Evolutionary conservation across 2,888 invertebrate genomes (phyloP), one percentile per base, ranked within the genome.

Genomic region (Nephrocerus scutellatus): DNA sequence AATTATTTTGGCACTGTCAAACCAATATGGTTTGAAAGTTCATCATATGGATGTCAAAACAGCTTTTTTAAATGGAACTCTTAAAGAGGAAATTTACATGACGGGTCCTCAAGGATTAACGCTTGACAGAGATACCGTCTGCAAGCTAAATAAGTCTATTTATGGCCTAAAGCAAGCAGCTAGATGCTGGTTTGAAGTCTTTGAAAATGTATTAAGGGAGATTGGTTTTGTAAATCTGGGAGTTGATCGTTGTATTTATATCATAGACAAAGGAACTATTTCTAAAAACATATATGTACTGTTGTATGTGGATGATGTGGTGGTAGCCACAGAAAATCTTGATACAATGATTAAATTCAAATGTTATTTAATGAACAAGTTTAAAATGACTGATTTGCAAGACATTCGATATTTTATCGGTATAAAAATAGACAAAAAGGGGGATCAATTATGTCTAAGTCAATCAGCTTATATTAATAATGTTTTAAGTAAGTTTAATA

Each of bases 151-250:
- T 14, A 49, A 43, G 30, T 25, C 39, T 13, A 18, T 49, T 8
- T 47, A 49, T 30, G 46, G 46, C 9, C 25, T 48, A 15, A 48
- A 44, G 26, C 48, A 48, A 31, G 28, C 46, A n/a, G 41, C 43
- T 12, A 25, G 36, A 30, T 34, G 39, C 23, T 46, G n/a, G n/a
- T n/a, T n/a, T n/a, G n/a, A n/a, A n/a, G n/a, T n/a, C n/a, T n/a
- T n/a, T n/a, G n/a, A n/a, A 25, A 22, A 5, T 10, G 4, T 20
- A 16, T 18, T 22, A 24, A 32, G 21, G 18, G 12, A 26, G 25
- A 14, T 31, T 9, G 22, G 20, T 6, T 41, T 41, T 36, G 23
- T 18, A 32, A 36, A 21, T 15, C 32, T 29, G 22, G 14, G 15
- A 14, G 32, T 23, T 12, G 36, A 37, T 18, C 12, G 28, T 15